A percentile compares a stretch with the other conserved stretches of the same genome.
Evolutionary conservation across 2,888 invertebrate species (phyloP).

Genomic region (Mesorhabditis belari): DNA sequence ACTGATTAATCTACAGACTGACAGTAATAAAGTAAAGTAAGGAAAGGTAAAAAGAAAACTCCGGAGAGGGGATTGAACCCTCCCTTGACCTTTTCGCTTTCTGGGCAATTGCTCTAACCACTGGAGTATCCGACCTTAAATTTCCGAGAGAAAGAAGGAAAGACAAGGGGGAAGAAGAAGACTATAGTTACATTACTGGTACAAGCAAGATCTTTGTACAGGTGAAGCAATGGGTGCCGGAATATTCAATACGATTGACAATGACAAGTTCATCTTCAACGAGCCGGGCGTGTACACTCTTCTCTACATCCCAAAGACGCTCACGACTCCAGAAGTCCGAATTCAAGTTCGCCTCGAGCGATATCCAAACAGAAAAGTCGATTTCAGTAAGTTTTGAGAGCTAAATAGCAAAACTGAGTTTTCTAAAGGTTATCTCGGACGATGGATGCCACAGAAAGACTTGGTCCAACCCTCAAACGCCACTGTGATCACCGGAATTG

Average conservation of each 20-base stretch:
- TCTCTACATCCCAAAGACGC: slow-evolving; percentile 56
- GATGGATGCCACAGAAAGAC: slow-evolving; percentile 44
- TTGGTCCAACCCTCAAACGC: slow-evolving; percentile 50
- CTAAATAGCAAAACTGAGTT: slow-evolving; percentile 50
- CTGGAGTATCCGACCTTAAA: too few species aligned
- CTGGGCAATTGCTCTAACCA: too few species aligned
- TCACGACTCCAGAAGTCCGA: slow-evolving; percentile 43
- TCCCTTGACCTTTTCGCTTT: too few species aligned
- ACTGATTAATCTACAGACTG: slow-evolving; percentile 85
- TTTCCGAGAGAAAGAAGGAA: too few species aligned
- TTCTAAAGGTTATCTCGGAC: slow-evolving; percentile 41
- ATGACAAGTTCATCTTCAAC: slow-evolving; percentile 82
- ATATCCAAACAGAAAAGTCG: slow-evolving; percentile 49
- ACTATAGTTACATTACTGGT: too few species aligned
- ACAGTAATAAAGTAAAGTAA: too few species aligned
- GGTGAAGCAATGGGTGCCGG: slow-evolving; percentile 88
- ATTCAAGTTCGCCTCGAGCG: slow-evolving; percentile 49
- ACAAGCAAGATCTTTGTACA: slow-evolving; percentile 36
- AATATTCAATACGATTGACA: slow-evolving; percentile 85
- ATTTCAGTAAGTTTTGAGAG: slow-evolving; percentile 47
- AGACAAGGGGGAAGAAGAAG: too few species aligned
- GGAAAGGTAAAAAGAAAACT: too few species aligned
- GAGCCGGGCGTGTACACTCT: slow-evolving; percentile 86
- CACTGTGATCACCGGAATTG: slow-evolving; percentile 50
- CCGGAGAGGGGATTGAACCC: too few species aligned